Evolutionary conservation across 2,888 invertebrate genomes (phyloP), one percentile per base, ranked within the genome.

Genomic region (Kuschelorhynchus macadamiae): DNA sequence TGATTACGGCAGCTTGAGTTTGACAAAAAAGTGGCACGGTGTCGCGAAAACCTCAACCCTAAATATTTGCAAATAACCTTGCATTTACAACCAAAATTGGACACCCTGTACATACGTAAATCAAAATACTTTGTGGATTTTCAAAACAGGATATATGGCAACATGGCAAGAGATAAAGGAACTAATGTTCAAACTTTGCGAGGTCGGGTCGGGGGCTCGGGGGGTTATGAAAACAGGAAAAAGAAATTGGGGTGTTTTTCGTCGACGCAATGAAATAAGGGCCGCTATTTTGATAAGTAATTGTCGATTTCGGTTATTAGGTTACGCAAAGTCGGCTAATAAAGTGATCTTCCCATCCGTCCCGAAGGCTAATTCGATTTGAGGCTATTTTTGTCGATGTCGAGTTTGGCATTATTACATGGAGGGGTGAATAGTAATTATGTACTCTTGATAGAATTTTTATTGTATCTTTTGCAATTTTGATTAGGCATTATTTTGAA

Each of bases 251-350:
- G 33, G 33, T 16, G 39, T 47, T 16, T 53, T 55, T 17, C 20
- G 33, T 52, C 39, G 46, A 21, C 46, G 55, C 30, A 61, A 42
- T 42, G 44, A 33, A 55, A 21, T n/a, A 46, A 44, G 59, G 65
- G 66, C 30, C 25, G 66, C 30, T 66, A 66, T 66, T 60, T 60
- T 60, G 66, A 60, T 60, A 60, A 60, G 47, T 66, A 66, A 66
- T 61, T 39, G 47, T 30, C 55, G 47, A 66, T 60, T 66, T 61
- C 46, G 18, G 53, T 66, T 66, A 66, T 66, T 61, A 55, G 49
- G 47, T 66, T 66, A 60, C 46, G 55, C 60, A 66, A 60, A 59
- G 50, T 66, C 44, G 59, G 65, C 59, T 66, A 66, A 66, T 66
- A 66, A 60, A 59, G 65, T 33, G 52, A 60, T 60, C 52, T 64